Evolutionary conservation across 1,140 invertebrate species (phyloP), one percentile per base, ranked within the genome.

Genomic region (Sogatella furcifera): DNA sequence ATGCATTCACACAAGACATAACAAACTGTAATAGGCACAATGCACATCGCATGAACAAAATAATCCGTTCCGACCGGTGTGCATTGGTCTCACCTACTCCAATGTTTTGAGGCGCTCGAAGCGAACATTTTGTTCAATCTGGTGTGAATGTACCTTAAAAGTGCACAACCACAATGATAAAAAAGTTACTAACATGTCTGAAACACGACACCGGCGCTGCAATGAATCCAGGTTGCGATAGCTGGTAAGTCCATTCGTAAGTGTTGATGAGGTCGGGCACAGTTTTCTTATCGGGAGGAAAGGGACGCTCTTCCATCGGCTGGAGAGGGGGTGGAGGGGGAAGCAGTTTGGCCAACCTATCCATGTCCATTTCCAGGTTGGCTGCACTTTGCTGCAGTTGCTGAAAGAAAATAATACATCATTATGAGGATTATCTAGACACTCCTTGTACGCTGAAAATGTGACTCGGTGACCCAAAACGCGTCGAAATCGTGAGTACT

Each of bases 171-270:
- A 2, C 24, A 4, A 6, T 28, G 24, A 28, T 28, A 10, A 41
- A 63, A 55, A 65, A 59, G 31, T 17, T 52, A 73, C 78, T 77
- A 69, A 86, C 84, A 80, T 95, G 92, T 72, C 85, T 87, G 71
- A 97, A 97, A 70, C 89, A 87, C 44, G 86, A 88, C 9, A 97
- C 92, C 46, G 92, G 86, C 11, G 91, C 92, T 15, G 91, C 92
- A 60, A 83, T 77, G 70, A 94, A 92, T 65, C 84, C 82, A 62
- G 81, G 80, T 61, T 86, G 82, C 65, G 81, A 79, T 2, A 97
- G 73, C 65, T 90, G 84, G 21, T 82, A 77, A 22, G 85, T 84
- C 92, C 92, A 97, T 62, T 90, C 87, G 69, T 85, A 89, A 1
- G 86, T 86, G 63, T 85, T 83, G 2, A 79, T 81, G 66, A 87